Conservation (phyloP, 2,888 invertebrate species). For the Catonia carolina region DNA sequence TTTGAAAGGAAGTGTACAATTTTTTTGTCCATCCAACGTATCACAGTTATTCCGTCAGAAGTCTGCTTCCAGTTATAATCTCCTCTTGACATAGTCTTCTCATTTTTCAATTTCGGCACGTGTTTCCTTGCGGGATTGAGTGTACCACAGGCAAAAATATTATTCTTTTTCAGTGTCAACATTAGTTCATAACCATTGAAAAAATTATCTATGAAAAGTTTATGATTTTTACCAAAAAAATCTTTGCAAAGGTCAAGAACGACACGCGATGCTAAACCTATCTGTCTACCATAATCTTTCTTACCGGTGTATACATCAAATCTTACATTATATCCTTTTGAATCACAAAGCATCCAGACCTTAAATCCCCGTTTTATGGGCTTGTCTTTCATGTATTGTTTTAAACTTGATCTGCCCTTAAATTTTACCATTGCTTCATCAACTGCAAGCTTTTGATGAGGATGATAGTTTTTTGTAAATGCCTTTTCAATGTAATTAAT, state of each 20-base stretch:
- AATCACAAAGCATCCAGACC: not conserved
- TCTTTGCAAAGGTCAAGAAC: not conserved
- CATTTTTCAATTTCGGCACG: not conserved
- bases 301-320: slow-evolving; percentile 8
- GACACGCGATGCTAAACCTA: not conserved
- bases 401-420: not conserved
- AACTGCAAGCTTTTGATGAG: not conserved
- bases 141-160: not conserved
- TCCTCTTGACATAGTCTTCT: not conserved
- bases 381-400: not conserved
- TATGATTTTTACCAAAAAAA: not conserved
- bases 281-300: not conserved
- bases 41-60: not conserved
- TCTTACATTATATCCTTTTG: not conserved
- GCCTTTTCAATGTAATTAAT: not conserved
- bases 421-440: not conserved
- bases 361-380: not conserved
- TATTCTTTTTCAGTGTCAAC: not conserved
- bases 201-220: not conserved
- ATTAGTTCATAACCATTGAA: not conserved
- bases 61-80: slow-evolving; percentile 8
- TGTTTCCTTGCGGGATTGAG: not conserved
- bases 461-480: not conserved
- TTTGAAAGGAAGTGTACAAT: slow-evolving; percentile 1
- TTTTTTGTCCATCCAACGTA: slow-evolving; percentile 6